Evolutionary conservation across 2,113 vertebrate species (phyloP).

Genomic region (Pollimyrus isidori): DNA sequence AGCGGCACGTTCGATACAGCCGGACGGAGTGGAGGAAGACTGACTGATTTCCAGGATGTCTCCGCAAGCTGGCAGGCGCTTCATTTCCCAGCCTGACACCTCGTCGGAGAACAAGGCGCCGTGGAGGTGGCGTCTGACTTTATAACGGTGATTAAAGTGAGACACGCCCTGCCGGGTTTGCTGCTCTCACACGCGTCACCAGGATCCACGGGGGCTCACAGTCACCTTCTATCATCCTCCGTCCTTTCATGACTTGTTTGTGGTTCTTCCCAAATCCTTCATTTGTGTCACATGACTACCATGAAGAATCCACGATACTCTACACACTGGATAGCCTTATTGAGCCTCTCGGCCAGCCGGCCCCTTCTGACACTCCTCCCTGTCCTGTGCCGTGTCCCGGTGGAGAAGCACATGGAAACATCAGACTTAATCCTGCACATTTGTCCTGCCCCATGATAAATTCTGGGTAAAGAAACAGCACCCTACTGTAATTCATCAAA

Average conservation of each 20-base stretch:
- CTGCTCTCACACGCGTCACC: not conserved
- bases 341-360: not conserved
- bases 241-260: constrained; percentile 40
- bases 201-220: not conserved
- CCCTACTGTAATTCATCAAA: not conserved
- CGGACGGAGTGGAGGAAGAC: constrained; percentile 33
- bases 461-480: not conserved
- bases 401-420: not conserved
- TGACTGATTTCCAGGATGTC: constrained; percentile 34
- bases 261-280: constrained; percentile 37
- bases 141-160: not conserved
- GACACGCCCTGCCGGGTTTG: not conserved
- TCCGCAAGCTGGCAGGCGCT: constrained; percentile 18
- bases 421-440: constrained; percentile 4
- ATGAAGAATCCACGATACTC: constrained; percentile 39
- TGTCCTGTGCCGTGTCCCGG: not conserved
- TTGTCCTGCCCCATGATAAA: not conserved
- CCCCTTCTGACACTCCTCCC: not conserved
- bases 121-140: not conserved
- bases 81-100: not conserved
- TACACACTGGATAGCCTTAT: constrained; percentile 31
- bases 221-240: not conserved
- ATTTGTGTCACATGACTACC: constrained; percentile 42
- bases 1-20: constrained; percentile 30
- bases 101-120: not conserved